Evolutionary conservation across 2,888 invertebrate genomes (phyloP).

Genomic region (Fissipunctia ypsillon): DNA sequence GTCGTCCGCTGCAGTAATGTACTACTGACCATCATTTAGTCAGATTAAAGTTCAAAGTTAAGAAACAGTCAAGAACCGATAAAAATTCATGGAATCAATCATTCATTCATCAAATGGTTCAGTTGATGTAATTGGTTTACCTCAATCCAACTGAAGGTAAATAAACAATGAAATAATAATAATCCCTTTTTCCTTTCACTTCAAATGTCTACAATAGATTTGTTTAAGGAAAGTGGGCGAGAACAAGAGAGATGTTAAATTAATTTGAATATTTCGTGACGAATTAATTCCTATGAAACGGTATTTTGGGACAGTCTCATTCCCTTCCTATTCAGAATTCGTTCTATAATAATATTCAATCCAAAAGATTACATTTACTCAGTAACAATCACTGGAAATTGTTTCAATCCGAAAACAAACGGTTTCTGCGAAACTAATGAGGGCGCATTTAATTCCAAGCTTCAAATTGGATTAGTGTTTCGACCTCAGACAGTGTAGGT

Average conservation of each 20-base stretch:
- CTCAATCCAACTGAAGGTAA: background rate
- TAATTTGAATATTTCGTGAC: conserved; percentile 34
- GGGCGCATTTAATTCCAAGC: conserved; percentile 56
- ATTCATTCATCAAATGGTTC: background rate
- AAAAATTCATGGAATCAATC: too few species aligned
- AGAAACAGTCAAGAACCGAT: too few species aligned
- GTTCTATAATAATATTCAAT: conserved; percentile 45
- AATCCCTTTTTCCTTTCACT: background rate
- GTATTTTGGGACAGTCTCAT: background rate
- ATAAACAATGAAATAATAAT: background rate
- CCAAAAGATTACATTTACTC: conserved; percentile 36
- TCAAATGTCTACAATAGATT: conserved; percentile 7
- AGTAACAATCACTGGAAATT: conserved; percentile 33
- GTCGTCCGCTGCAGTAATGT: too few species aligned
- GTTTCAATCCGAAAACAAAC: conserved; percentile 56
- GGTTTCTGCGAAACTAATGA: conserved; percentile 53
- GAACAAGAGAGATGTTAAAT: conserved; percentile 6
- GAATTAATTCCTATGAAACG: conserved; percentile 27
- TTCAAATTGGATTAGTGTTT: conserved; percentile 57
- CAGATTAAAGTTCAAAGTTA: too few species aligned
- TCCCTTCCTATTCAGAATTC: conserved; percentile 29
- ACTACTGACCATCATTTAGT: too few species aligned
- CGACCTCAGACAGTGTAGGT: conserved; percentile 25
- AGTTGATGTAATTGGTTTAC: background rate
- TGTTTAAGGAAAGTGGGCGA: background rate